Evolutionary conservation across 2,113 vertebrate species (phyloP).

Genomic region (Benitochromis conjunctus): DNA sequence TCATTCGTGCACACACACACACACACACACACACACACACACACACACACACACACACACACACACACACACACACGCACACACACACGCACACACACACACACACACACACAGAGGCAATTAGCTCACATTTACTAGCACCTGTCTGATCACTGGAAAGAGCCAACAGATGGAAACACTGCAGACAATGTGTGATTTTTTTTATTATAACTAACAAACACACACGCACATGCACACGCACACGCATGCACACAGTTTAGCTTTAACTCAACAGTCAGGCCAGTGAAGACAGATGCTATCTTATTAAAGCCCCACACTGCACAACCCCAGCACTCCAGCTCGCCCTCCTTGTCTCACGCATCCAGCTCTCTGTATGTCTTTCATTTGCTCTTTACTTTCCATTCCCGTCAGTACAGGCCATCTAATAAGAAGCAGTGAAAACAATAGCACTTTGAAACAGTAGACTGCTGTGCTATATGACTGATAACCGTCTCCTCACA

Average conservation of each 20-base stretch:
- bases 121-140: neutral
- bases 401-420: neutral
- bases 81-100: neutral
- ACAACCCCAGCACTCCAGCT: neutral
- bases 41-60: no score
- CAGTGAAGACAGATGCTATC: neutral
- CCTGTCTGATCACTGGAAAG: neutral
- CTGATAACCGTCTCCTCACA: neutral
- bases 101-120: neutral
- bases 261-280: neutral
- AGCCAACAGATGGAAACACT: neutral
- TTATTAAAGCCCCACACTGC: slow-evolving; percentile 36
- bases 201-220: neutral
- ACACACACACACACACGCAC: fast-evolving
- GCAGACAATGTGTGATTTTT: neutral
- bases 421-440: neutral
- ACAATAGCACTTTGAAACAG: slow-evolving; percentile 27
- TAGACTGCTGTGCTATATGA: neutral
- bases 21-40: no score
- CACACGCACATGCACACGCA: no score
- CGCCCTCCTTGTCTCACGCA: neutral
- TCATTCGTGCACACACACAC: no score
- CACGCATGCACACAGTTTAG: neutral
- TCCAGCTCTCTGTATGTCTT: neutral
- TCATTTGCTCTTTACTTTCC: neutral